phyloP scores from a whole-genome alignment of 2,113 vertebrate genomes.

The Varanus komodoensis region DNA sequence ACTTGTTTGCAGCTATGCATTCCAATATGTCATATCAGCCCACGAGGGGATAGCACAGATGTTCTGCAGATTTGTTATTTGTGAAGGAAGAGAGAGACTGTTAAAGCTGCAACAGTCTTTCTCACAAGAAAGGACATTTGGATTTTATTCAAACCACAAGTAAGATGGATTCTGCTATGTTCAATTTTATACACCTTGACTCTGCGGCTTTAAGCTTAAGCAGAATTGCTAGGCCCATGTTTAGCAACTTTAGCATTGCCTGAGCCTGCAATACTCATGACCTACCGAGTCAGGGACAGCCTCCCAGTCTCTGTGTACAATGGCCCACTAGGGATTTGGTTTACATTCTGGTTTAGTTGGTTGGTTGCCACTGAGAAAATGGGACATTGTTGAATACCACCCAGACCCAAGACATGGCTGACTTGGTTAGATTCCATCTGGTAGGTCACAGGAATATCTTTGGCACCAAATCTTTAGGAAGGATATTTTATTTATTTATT shows the following conservation, averaged over 20 bases:
- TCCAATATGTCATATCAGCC: background rate
- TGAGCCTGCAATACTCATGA: background rate
- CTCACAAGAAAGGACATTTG: background rate
- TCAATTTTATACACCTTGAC: background rate
- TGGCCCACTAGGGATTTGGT: background rate
- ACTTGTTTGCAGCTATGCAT: background rate
- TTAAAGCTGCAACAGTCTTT: background rate
- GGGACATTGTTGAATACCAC: too few relatives aligned
- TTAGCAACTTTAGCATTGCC: background rate
- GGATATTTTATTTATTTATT: too few relatives aligned
- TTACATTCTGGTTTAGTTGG: background rate
- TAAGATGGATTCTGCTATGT: background rate
- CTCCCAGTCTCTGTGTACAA: background rate
- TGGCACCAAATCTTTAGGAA: background rate
- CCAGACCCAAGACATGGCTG: background rate
- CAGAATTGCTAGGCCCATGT: background rate
- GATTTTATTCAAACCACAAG: slow-evolving; percentile 20
- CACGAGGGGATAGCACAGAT: background rate
- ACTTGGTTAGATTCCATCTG: background rate
- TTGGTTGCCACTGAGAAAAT: background rate
- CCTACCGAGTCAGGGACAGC: too few relatives aligned
- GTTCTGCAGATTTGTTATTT: background rate
- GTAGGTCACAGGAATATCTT: background rate
- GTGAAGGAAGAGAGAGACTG: background rate
- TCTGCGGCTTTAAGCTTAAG: background rate